Conservation (phyloP, 2,888 invertebrate species). For the Andrena bicolor region DNA sequence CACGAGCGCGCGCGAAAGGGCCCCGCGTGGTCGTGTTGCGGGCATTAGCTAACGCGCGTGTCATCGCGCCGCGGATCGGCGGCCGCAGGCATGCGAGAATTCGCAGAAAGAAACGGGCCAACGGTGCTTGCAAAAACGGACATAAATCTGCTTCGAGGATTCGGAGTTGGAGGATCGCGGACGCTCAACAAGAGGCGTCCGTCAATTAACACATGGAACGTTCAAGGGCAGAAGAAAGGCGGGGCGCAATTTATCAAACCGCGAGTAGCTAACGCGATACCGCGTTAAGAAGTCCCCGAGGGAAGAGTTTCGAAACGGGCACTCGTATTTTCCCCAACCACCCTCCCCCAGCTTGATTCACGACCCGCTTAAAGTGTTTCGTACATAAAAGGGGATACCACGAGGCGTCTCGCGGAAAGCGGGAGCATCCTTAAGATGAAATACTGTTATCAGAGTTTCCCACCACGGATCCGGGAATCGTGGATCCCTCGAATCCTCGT, state of each 20-base stretch:
- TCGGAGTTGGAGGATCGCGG: background rate
- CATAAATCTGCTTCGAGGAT: conserved; percentile 7
- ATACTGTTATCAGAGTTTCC: conserved; percentile 42
- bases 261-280: conserved; percentile 48
- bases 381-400: conserved; percentile 47
- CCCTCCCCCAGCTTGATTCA: conserved; percentile 42
- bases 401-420: conserved; percentile 28
- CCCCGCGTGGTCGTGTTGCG: conserved; percentile 67
- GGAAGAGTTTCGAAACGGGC: conserved; percentile 39
- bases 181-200: background rate
- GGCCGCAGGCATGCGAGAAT: conserved; percentile 36
- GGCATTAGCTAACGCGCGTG: conserved; percentile 79
- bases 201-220: conserved; percentile 26
- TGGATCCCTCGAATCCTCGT: conserved; percentile 24
- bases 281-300: conserved; percentile 21
- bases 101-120: conserved; percentile 49
- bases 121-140: background rate
- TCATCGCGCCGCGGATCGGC: conserved; percentile 73
- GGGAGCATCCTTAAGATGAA: conserved; percentile 32
- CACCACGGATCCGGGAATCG: background rate
- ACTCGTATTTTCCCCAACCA: conserved; percentile 49
- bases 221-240: background rate
- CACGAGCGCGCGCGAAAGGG: conserved; percentile 57
- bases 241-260: conserved; percentile 43
- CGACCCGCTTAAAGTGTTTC: conserved; percentile 52